A percentile compares a stretch with the other conserved stretches of the same genome.
phyloP scores from a whole-genome alignment of 2,888 invertebrate genomes.

The Cantharis flavilabris region DNA sequence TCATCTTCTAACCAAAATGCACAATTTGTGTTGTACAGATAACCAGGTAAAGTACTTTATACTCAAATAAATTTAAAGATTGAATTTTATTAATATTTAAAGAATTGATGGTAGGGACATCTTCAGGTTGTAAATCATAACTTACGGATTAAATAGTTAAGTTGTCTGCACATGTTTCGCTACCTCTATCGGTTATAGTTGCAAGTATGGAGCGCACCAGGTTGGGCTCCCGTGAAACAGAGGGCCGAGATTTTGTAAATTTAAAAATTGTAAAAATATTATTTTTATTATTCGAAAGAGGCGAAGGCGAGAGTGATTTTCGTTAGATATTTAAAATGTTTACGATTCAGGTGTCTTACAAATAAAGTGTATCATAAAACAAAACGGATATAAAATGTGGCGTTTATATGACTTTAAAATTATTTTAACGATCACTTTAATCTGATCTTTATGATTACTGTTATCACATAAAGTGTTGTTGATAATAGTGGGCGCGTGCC shows the following conservation, averaged over 20 bases:
- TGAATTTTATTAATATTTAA: not conserved
- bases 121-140: constrained; percentile 9
- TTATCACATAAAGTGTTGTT: constrained; percentile 51
- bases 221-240: constrained; percentile 46
- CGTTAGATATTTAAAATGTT: constrained; percentile 24
- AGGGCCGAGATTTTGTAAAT: constrained; percentile 40
- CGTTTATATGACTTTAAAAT: constrained; percentile 54
- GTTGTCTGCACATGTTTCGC: constrained; percentile 23
- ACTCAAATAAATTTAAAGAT: not conserved
- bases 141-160: constrained; percentile 5
- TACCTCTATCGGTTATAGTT: constrained; percentile 41
- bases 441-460: constrained; percentile 55
- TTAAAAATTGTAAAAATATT: constrained; percentile 15
- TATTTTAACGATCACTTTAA: constrained; percentile 56
- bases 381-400: constrained; percentile 48
- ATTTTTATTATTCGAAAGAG: constrained; percentile 23
- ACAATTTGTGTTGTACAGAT: not conserved
- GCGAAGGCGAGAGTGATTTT: constrained; percentile 19
- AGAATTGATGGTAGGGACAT: constrained; percentile 12
- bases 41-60: not conserved
- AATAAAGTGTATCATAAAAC: constrained; percentile 52
- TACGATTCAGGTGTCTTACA: constrained; percentile 46
- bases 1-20: not conserved
- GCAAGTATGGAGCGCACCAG: constrained; percentile 37
- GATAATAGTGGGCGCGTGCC: constrained; percentile 38